Conservation (phyloP, 2,888 invertebrate genomes). For the Alcis repandata region DNA sequence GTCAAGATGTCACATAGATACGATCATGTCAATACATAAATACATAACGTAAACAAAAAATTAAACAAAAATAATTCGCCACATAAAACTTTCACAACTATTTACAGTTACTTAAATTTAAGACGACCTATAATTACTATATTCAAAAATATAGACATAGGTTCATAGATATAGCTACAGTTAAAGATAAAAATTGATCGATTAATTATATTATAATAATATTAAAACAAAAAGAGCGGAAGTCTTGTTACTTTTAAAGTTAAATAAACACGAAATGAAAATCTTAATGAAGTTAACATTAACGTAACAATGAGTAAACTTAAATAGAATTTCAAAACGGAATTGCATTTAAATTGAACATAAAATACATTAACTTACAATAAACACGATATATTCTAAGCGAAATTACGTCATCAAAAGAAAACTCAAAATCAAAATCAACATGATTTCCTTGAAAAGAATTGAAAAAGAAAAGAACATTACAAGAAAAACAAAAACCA, state of each 20-base stretch:
- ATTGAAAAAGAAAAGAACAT: not conserved
- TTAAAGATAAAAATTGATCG: conserved; percentile 77
- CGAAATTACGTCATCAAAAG: conserved; percentile 16
- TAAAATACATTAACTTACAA: conserved; percentile 22
- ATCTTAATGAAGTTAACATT: conserved; percentile 51
- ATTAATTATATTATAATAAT: conserved; percentile 64
- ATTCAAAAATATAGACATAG: conserved; percentile 84
- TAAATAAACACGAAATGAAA: conserved; percentile 51
- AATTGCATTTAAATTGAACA: conserved; percentile 29
- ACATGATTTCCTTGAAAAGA: not conserved
- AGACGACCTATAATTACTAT: conserved; percentile 79
- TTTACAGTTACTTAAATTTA: conserved; percentile 82
- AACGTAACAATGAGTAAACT: conserved; percentile 60
- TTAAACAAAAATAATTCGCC: conserved; percentile 76
- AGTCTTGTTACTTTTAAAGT: conserved; percentile 68
- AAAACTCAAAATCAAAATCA: not conserved
- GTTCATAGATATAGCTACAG: conserved; percentile 83
- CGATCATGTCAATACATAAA: conserved; percentile 79
- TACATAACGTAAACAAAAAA: conserved; percentile 80
- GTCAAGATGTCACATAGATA: conserved; percentile 62
- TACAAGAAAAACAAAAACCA: not conserved
- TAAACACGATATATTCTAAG: conserved; percentile 9
- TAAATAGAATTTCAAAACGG: conserved; percentile 47
- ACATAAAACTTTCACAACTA: conserved; percentile 84
- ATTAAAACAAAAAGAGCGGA: conserved; percentile 72